Conservation (phyloP, 2,113 vertebrate species). For the Neodon shergylaensis region DNA sequence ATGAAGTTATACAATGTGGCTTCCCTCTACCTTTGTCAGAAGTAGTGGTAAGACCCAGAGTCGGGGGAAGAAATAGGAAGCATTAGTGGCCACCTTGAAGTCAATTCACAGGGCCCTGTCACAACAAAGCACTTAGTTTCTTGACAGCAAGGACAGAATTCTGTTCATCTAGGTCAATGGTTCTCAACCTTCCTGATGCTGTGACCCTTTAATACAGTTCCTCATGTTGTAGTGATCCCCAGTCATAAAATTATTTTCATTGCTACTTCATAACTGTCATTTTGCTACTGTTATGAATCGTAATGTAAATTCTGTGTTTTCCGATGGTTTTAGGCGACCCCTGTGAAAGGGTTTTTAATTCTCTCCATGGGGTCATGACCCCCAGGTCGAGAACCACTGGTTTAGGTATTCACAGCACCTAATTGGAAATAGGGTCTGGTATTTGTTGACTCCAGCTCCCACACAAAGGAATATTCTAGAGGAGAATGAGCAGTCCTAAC, state of each 20-base stretch:
- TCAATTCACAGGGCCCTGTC: not conserved
- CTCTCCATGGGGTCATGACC: not conserved
- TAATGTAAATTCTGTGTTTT: not conserved
- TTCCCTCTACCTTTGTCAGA: not conserved
- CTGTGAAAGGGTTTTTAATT: not conserved
- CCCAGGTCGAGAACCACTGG: not conserved
- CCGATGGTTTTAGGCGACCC: not conserved
- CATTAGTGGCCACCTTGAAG: not conserved
- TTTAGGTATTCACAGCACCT: not conserved
- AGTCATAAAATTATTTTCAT: not conserved
- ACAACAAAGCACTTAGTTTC: not conserved
- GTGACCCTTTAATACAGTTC: not conserved
- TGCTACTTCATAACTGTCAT: not conserved
- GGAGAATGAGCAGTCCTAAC: not conserved
- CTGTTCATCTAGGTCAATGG: not conserved
- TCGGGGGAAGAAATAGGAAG: not conserved
- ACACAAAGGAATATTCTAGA: slow-evolving; percentile 14
- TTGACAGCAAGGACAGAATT: not conserved
- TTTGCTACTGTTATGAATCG: not conserved
- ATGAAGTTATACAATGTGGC: not conserved
- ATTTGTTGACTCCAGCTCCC: slow-evolving; percentile 34
- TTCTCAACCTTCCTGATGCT: not conserved
- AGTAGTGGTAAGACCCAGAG: not conserved
- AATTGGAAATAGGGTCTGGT: not conserved
- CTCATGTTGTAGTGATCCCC: not conserved